Percentiles rank a stretch among this genome's conserved stretches.
These are phyloP conservation scores for Catajapyx aquilonaris DNA, from an alignment of 1,140 invertebrate species.

Conservation along the genomic window DNA sequence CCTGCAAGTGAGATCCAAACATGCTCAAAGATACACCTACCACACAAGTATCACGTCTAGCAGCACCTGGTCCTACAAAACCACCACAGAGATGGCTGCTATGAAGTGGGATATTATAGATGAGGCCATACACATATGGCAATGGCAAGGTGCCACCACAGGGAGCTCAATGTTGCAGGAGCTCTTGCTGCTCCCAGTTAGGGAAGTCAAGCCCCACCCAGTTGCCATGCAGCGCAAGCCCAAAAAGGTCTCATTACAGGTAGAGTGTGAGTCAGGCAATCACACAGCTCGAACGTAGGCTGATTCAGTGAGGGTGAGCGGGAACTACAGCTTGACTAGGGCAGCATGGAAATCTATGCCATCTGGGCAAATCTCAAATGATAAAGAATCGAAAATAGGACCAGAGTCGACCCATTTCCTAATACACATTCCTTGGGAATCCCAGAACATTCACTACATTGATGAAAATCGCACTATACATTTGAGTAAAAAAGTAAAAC, in stretches of 20 bases:
- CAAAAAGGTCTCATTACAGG: conserved; percentile 14
- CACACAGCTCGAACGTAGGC: conserved; percentile 49
- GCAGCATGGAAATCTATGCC: too few species aligned
- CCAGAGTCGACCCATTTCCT: too few species aligned
- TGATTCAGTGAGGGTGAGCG: neutral
- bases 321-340: neutral
- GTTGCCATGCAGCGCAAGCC: conserved; percentile 44
- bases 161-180: conserved; percentile 59
- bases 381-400: too few species aligned
- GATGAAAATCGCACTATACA: too few species aligned
- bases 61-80: conserved; percentile 22
- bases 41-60: conserved; percentile 68
- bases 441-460: too few species aligned
- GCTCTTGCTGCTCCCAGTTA: conserved; percentile 35
- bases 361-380: too few species aligned
- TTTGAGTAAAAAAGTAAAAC: too few species aligned
- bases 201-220: conserved; percentile 59
- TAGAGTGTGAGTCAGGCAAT: conserved; percentile 29
- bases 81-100: conserved; percentile 75
- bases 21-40: too few species aligned
- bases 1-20: too few species aligned
- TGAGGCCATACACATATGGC: conserved; percentile 18
- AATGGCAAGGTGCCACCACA: conserved; percentile 22
- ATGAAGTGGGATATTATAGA: conserved; percentile 39
- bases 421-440: too few species aligned